Conservation (phyloP, 2,113 vertebrate species). For the Phycodurus eques region DNA sequence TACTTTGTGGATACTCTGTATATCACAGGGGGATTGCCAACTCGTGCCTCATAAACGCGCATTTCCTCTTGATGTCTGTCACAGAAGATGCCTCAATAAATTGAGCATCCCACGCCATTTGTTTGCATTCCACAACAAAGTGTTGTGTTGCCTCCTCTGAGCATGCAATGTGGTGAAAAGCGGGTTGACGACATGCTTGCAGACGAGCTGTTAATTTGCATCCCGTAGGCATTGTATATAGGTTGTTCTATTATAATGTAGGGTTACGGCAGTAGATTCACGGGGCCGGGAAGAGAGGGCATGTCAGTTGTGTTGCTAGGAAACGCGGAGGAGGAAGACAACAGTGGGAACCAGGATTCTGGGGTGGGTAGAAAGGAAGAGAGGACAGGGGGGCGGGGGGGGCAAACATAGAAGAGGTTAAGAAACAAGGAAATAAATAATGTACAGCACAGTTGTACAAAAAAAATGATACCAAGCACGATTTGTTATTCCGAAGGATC, state of each 20-base stretch:
- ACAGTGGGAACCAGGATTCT: constrained; percentile 59
- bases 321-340: constrained; percentile 63
- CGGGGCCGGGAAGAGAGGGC: constrained; percentile 59
- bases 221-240: constrained; percentile 46
- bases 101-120: background rate
- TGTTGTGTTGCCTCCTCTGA: constrained; percentile 31
- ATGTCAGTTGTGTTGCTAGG: constrained; percentile 72
- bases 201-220: constrained; percentile 23
- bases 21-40: background rate
- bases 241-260: constrained; percentile 54
- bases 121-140: constrained; percentile 8
- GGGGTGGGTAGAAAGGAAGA: constrained; percentile 41
- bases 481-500: background rate
- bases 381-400: background rate
- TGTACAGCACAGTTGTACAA: constrained; percentile 3
- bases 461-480: background rate
- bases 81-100: background rate
- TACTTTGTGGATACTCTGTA: background rate
- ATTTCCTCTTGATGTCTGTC: background rate
- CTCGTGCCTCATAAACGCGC: background rate
- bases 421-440: constrained; percentile 17
- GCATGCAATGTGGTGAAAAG: constrained; percentile 25
- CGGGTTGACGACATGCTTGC: constrained; percentile 34
- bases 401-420: constrained; percentile 12
- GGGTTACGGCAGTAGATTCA: constrained; percentile 53